These are phyloP conservation scores for Todus mexicanus DNA, from an alignment of 2,797 vertebrate genomes.

Conservation along the genomic window DNA sequence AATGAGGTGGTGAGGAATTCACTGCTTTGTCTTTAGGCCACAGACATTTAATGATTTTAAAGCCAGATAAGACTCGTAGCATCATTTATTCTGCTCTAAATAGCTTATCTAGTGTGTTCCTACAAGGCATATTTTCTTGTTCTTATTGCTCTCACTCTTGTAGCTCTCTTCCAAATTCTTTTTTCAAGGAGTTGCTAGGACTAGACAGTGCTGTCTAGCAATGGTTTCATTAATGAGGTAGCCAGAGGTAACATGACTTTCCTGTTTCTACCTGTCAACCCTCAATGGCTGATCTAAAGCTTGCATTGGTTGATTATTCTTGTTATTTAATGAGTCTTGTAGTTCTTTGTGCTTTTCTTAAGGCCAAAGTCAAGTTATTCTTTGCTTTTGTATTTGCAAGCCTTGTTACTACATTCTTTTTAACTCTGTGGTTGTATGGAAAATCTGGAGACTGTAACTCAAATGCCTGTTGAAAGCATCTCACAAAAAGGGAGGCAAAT, in stretches of 20 bases:
- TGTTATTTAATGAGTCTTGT: neutral
- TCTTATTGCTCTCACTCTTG: neutral
- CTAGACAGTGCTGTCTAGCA: neutral
- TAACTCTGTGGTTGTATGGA: neutral
- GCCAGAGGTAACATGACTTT: slow-evolving; percentile 16
- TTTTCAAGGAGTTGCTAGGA: neutral
- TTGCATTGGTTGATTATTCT: neutral
- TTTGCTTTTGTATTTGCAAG: neutral
- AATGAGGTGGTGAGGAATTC: slow-evolving; percentile 41
- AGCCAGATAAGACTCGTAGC: slow-evolving; percentile 26
- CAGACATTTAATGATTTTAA: slow-evolving; percentile 17
- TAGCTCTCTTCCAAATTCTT: neutral
- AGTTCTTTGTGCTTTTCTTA: neutral
- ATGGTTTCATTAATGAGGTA: neutral
- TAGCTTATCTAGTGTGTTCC: slow-evolving; percentile 27
- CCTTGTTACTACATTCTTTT: neutral
- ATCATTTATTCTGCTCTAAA: slow-evolving; percentile 54
- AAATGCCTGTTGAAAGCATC: neutral
- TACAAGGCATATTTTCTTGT: slow-evolving; percentile 31
- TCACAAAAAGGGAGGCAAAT: neutral
- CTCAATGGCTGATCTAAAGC: neutral
- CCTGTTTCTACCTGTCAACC: slow-evolving; percentile 15
- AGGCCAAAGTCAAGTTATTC: neutral
- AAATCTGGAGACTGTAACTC: neutral
- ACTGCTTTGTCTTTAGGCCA: slow-evolving; percentile 26